A percentile compares a stretch with the other conserved stretches of the same genome.
phyloP scores from a whole-genome alignment of 1,140 invertebrate species.

The Pseudomyrmex flavicornis region DNA sequence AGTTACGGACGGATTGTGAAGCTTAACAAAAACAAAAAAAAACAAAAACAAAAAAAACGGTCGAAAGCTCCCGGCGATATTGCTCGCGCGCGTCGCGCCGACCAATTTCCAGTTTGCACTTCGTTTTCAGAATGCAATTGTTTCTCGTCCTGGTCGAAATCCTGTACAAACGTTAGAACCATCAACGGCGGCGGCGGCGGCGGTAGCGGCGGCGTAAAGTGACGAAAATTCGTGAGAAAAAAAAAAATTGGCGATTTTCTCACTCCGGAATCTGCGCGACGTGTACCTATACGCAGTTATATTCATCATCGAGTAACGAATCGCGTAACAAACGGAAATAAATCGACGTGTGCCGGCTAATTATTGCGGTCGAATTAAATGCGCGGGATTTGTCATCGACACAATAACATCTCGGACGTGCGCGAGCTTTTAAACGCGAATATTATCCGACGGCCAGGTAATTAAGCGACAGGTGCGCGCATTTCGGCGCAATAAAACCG shows the following conservation, averaged over 20 bases:
- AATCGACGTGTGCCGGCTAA: background rate
- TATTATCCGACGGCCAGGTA: constrained; percentile 15
- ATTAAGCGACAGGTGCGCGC: background rate
- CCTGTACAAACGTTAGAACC: constrained; percentile 14
- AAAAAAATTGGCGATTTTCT: background rate
- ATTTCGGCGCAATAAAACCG: constrained; percentile 32
- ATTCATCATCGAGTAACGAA: background rate
- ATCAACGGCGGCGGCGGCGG: background rate
- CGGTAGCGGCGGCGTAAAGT: too few relatives aligned
- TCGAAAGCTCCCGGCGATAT: constrained; percentile 3
- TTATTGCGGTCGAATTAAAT: background rate
- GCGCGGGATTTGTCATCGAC: background rate
- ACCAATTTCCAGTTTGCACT: constrained; percentile 45
- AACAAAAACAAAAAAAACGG: background rate
- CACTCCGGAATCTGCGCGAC: background rate
- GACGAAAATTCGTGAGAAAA: background rate
- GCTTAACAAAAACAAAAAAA: constrained; percentile 11
- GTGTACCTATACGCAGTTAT: background rate
- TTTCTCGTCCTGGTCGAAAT: background rate
- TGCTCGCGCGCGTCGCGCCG: constrained; percentile 16
- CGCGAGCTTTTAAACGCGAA: background rate
- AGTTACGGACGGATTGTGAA: background rate
- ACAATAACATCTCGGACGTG: background rate
- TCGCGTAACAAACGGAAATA: background rate
- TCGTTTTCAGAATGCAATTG: constrained; percentile 20